Evolutionary conservation across 1,140 invertebrate genomes (phyloP).

Genomic region (Drosophila sturtevanti): DNA sequence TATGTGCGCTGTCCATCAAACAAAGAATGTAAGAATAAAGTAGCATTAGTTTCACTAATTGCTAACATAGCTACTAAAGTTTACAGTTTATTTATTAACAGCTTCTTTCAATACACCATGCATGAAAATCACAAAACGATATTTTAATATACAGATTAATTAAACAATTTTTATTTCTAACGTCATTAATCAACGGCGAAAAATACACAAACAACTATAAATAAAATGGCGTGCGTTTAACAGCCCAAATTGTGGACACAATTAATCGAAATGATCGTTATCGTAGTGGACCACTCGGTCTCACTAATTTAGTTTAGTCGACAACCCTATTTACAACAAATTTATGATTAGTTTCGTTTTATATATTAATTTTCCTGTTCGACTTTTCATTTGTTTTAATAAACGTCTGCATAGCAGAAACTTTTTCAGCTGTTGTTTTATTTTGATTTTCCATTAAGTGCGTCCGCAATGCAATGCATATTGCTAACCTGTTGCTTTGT

Average conservation of each 20-base stretch:
- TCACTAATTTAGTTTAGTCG: not conserved
- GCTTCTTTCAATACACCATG: no score
- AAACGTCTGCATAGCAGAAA: conserved; percentile 35
- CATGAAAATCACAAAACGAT: not conserved
- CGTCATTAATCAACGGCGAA: conserved; percentile 43
- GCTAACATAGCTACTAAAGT: no score
- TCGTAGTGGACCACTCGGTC: not conserved
- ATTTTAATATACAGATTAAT: not conserved
- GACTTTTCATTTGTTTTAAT: conserved; percentile 28
- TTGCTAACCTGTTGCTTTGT: conserved; percentile 56
- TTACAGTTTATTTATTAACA: no score
- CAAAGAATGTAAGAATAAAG: no score
- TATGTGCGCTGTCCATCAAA: no score
- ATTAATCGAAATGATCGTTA: not conserved
- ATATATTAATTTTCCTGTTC: conserved; percentile 22
- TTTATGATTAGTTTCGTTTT: conserved; percentile 20
- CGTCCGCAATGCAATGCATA: conserved; percentile 1
- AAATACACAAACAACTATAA: conserved; percentile 39
- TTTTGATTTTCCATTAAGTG: conserved; percentile 36
- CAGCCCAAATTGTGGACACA: not conserved
- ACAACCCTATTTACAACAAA: conserved; percentile 8
- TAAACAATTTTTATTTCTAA: conserved; percentile 21
- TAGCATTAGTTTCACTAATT: no score
- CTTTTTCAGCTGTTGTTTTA: conserved; percentile 47
- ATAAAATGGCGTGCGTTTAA: conserved; percentile 52